Percentiles rank a stretch among this genome's conserved stretches.
phyloP scores from a whole-genome alignment of 2,113 vertebrate genomes.

The Oryzias woworae region DNA sequence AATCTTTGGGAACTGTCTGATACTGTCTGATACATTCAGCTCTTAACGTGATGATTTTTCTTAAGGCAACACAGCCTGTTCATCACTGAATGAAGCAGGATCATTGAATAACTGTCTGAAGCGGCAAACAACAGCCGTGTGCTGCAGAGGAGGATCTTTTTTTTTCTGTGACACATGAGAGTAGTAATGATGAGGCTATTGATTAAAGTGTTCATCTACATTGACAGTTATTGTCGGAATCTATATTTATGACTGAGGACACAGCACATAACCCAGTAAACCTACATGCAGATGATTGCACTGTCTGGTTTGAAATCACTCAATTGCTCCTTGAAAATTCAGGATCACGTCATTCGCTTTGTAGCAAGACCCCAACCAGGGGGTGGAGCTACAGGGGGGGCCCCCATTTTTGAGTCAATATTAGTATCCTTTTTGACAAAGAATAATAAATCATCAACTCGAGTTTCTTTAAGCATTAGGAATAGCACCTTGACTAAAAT shows the following conservation, averaged over 20 bases:
- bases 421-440: too few species aligned
- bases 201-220: slow-evolving; percentile 46
- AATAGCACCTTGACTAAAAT: too few species aligned
- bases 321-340: neutral
- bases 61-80: slow-evolving; percentile 46
- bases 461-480: too few species aligned
- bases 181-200: slow-evolving; percentile 28
- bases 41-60: slow-evolving; percentile 28
- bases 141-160: neutral
- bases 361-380: neutral
- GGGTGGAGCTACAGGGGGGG: too few species aligned
- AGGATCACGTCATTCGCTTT: slow-evolving; percentile 1
- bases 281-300: slow-evolving; percentile 11
- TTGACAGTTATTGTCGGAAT: slow-evolving; percentile 40
- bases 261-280: slow-evolving; percentile 29
- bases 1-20: slow-evolving; percentile 7
- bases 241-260: slow-evolving; percentile 8
- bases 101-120: neutral
- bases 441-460: too few species aligned
- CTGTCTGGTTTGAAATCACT: slow-evolving; percentile 29
- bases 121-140: slow-evolving; percentile 12
- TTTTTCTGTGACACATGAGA: slow-evolving; percentile 30
- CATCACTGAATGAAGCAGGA: slow-evolving; percentile 22
- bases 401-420: too few species aligned
- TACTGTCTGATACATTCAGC: slow-evolving; percentile 28